Evolutionary conservation across 2,797 vertebrate genomes (phyloP).

Genomic region (Protosalanx chinensis): DNA sequence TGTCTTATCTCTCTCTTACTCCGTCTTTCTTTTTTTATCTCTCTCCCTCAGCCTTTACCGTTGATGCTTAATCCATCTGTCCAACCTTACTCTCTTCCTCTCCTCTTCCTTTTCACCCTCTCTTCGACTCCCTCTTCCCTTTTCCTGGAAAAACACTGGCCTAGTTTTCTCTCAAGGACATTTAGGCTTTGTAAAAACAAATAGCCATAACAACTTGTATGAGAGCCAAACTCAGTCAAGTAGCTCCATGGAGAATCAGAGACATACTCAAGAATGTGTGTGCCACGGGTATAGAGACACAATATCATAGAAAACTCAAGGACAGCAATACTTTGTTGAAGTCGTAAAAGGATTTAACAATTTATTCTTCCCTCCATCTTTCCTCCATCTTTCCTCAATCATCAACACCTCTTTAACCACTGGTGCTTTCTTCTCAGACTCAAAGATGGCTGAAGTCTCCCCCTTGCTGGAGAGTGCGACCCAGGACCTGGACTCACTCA

Average conservation of each 20-base stretch:
- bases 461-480: too few relatives aligned
- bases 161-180: constrained; percentile 10
- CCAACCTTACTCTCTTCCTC: not conserved
- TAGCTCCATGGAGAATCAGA: not conserved
- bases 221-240: not conserved
- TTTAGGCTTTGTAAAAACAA: constrained; percentile 2
- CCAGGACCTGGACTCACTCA: too few relatives aligned
- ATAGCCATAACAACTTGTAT: not conserved
- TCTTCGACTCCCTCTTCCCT: not conserved
- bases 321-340: too few relatives aligned
- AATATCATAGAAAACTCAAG: too few relatives aligned
- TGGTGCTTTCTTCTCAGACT: too few relatives aligned
- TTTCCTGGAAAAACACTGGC: not conserved
- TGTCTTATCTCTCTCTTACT: constrained; percentile 16
- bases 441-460: too few relatives aligned
- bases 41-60: constrained; percentile 4
- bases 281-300: too few relatives aligned
- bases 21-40: not conserved
- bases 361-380: too few relatives aligned
- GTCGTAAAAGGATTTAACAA: too few relatives aligned
- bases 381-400: too few relatives aligned
- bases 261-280: not conserved
- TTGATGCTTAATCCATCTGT: not conserved
- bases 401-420: too few relatives aligned
- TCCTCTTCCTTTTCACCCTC: not conserved